phyloP scores from a whole-genome alignment of 2,797 vertebrate genomes.

The Graptemys geographica region DNA sequence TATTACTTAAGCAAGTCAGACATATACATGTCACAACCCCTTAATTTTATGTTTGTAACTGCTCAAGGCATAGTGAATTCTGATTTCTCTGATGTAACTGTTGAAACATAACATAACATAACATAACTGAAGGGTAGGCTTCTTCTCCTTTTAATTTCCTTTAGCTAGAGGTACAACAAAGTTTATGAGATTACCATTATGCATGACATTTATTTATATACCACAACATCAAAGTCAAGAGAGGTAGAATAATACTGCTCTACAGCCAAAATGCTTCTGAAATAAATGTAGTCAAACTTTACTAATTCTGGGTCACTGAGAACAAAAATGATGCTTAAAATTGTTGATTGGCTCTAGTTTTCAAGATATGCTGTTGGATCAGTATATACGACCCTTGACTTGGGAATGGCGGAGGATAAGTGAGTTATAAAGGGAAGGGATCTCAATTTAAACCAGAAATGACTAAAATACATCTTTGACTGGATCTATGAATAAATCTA shows the following conservation, averaged over 20 bases:
- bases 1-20: not conserved
- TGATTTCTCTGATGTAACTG: not conserved
- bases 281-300: not conserved
- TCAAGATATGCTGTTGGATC: too few species aligned
- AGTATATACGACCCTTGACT: too few species aligned
- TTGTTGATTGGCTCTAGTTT: too few species aligned
- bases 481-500: too few species aligned
- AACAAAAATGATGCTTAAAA: too few species aligned
- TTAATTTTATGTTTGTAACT: not conserved
- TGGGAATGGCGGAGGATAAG: too few species aligned
- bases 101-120: not conserved
- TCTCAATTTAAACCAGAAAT: too few species aligned
- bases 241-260: not conserved
- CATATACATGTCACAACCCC: not conserved
- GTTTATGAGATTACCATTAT: not conserved
- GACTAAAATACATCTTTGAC: too few species aligned
- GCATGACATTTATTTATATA: conserved; percentile 4
- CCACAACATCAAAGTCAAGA: not conserved
- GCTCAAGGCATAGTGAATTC: not conserved
- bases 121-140: rapidly evolving
- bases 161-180: not conserved
- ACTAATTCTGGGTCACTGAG: too few species aligned
- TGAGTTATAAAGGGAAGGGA: too few species aligned
- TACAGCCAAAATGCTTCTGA: too few species aligned
- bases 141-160: not conserved